Conservation (phyloP, 2,888 invertebrate species). For the Epiperipatus broadwayi region DNA sequence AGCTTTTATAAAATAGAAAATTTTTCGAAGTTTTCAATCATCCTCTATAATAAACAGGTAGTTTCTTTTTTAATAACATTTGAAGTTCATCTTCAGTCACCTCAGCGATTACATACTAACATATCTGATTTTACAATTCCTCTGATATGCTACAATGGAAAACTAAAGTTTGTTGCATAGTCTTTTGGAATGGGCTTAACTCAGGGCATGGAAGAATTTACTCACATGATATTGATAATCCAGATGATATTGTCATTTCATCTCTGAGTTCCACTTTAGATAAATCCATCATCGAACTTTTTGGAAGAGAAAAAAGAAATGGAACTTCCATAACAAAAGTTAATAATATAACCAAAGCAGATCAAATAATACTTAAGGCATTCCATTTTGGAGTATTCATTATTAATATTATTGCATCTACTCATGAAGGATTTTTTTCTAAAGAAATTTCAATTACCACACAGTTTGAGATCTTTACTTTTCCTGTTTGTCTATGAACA, state of each 20-base stretch:
- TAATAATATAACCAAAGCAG: no score
- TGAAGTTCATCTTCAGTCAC: slow-evolving; percentile 40
- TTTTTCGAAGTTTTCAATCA: slow-evolving; percentile 39
- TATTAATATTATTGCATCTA: slow-evolving; percentile 46
- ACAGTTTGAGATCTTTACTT: slow-evolving; percentile 29
- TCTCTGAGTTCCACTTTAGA: no score
- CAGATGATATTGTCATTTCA: no score
- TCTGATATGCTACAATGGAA: slow-evolving; percentile 50
- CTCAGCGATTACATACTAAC: slow-evolving; percentile 48
- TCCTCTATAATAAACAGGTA: slow-evolving; percentile 40
- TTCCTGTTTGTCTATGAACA: slow-evolving; percentile 53
- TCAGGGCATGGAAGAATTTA: no score
- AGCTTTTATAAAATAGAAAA: slow-evolving; percentile 41
- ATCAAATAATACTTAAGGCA: slow-evolving; percentile 38
- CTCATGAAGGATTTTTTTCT: slow-evolving; percentile 43
- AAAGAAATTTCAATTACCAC: slow-evolving; percentile 54
- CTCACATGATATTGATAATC: no score
- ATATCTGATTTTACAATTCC: slow-evolving; percentile 49
- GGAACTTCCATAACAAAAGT: no score
- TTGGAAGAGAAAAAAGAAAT: no score
- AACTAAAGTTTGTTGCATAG: no score
- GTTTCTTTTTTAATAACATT: slow-evolving; percentile 39
- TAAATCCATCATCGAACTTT: no score
- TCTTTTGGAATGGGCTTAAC: no score
- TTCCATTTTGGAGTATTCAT: slow-evolving; percentile 48